Evolutionary conservation across 1,140 invertebrate genomes (phyloP).

Genomic region (Liolophura sinensis): DNA sequence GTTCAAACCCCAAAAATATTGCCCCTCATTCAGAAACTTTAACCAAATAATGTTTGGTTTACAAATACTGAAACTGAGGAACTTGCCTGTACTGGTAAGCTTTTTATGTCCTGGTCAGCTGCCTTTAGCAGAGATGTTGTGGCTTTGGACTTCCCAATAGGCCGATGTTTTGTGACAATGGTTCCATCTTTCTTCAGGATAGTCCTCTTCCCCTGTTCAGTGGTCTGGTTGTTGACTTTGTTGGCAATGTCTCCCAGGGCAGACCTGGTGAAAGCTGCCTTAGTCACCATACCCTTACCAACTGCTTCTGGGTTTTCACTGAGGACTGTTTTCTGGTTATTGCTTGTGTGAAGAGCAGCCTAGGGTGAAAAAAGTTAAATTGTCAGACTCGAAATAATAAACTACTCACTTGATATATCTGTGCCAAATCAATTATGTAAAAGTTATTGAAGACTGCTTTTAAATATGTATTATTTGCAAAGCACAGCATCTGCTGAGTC

Average conservation of each 20-base stretch:
- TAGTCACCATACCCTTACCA: not conserved
- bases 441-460: not conserved
- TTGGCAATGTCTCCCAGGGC: slow-evolving; percentile 54
- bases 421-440: not conserved
- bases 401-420: not conserved
- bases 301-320: slow-evolving; percentile 1
- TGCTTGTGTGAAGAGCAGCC: not conserved
- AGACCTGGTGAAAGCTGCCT: slow-evolving; percentile 13
- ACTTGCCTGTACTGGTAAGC: too few relatives aligned
- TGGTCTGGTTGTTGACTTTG: slow-evolving; percentile 46
- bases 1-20: too few relatives aligned
- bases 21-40: too few relatives aligned
- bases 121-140: slow-evolving; percentile 22
- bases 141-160: slow-evolving; percentile 29
- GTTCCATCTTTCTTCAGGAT: too few relatives aligned
- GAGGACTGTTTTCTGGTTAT: not conserved
- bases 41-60: too few relatives aligned
- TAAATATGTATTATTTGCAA: too few relatives aligned
- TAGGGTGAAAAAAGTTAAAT: not conserved
- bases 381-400: not conserved
- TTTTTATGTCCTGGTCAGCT: too few relatives aligned
- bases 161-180: slow-evolving; percentile 10
- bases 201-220: slow-evolving; percentile 36
- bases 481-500: too few relatives aligned
- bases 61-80: too few relatives aligned